phyloP scores from a whole-genome alignment of 2,888 invertebrate species.

The Electrophaes corylata region DNA sequence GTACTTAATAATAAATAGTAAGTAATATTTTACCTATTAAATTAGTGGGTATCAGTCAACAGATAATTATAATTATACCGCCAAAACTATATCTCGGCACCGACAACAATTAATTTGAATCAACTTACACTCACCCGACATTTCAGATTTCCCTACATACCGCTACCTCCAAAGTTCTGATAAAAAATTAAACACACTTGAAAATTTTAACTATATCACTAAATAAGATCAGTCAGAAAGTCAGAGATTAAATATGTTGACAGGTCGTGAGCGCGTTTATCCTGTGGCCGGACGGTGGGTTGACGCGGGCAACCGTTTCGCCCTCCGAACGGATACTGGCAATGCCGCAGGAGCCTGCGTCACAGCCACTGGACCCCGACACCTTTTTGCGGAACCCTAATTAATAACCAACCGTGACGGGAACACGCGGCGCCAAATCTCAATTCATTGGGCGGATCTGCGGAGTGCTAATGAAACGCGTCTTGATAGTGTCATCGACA shows the following conservation, averaged over 20 bases:
- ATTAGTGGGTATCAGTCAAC: too few relatives aligned
- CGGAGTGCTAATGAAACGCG: constrained; percentile 50
- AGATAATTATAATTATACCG: constrained; percentile 21
- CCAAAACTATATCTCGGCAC: constrained; percentile 9
- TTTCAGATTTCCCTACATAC: constrained; percentile 16
- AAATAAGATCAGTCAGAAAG: constrained; percentile 36
- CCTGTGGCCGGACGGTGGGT: constrained; percentile 34
- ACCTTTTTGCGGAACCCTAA: constrained; percentile 80
- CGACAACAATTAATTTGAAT: constrained; percentile 17
- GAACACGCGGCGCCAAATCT: constrained; percentile 59
- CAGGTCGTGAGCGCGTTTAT: constrained; percentile 45
- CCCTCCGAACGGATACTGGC: constrained; percentile 69
- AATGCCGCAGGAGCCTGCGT: constrained; percentile 81
- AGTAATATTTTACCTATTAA: too few relatives aligned
- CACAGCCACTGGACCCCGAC: constrained; percentile 74
- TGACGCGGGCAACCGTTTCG: constrained; percentile 59
- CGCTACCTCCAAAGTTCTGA: constrained; percentile 12
- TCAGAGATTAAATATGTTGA: constrained; percentile 38
- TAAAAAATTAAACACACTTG: constrained; percentile 29
- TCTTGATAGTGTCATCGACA: constrained; percentile 36
- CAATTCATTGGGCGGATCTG: constrained; percentile 46
- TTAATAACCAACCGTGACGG: constrained; percentile 74
- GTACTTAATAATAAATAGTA: too few relatives aligned
- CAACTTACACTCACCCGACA: constrained; percentile 26
- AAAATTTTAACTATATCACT: constrained; percentile 34